These are phyloP conservation scores for Drosophila ohnishii DNA, from an alignment of 1,140 invertebrate species.

Conservation along the genomic window DNA sequence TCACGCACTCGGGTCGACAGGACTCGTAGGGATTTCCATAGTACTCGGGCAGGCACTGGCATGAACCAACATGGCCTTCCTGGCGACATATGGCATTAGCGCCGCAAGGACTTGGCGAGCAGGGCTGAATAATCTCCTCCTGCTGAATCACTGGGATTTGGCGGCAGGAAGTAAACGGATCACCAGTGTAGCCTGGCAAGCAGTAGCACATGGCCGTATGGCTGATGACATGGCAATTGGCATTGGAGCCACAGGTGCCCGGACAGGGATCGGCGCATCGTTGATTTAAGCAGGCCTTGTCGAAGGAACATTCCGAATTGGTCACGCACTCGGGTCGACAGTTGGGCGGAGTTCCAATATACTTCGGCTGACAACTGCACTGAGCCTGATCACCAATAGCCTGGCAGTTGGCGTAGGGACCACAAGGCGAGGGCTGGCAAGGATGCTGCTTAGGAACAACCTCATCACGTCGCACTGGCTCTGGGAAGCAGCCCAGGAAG, in stretches of 20 bases:
- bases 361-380: slow-evolving; percentile 88
- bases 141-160: slow-evolving; percentile 84
- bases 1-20: slow-evolving; percentile 90
- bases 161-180: slow-evolving; percentile 84
- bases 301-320: slow-evolving; percentile 90
- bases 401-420: slow-evolving; percentile 88
- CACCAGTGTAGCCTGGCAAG: slow-evolving; percentile 84
- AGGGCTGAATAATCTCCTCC: slow-evolving; percentile 80
- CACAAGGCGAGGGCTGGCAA: slow-evolving; percentile 90
- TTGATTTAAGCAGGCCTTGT: slow-evolving; percentile 81
- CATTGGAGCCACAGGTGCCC: slow-evolving; percentile 85
- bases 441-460: slow-evolving; percentile 72
- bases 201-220: slow-evolving; percentile 83
- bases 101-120: slow-evolving; percentile 85
- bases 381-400: slow-evolving; percentile 86
- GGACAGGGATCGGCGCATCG: slow-evolving; percentile 92
- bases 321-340: slow-evolving; percentile 92
- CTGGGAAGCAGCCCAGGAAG: slow-evolving; percentile 87
- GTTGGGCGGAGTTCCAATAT: slow-evolving; percentile 89
- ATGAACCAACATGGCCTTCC: slow-evolving; percentile 86
- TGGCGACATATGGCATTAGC: slow-evolving; percentile 91
- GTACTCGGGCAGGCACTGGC: slow-evolving; percentile 88
- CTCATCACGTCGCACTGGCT: slow-evolving; percentile 62
- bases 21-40: slow-evolving; percentile 88
- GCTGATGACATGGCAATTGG: slow-evolving; percentile 70